Conservation (phyloP, 2,797 vertebrate genomes). For the Peromyscus melanophrys region DNA sequence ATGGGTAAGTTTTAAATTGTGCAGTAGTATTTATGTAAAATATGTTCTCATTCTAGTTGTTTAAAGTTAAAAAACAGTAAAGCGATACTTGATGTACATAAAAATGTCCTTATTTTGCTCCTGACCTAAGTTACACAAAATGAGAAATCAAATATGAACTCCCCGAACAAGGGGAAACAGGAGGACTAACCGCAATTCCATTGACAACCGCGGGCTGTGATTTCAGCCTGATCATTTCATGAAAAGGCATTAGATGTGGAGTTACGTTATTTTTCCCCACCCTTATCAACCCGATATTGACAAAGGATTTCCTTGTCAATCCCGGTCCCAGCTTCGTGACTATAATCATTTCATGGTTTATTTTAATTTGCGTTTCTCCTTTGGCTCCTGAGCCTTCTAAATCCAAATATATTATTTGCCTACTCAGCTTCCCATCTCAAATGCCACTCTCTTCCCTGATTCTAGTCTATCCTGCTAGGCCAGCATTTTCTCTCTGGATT, state of each 20-base stretch:
- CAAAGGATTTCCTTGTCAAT: slow-evolving; percentile 90
- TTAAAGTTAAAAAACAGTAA: slow-evolving; percentile 63
- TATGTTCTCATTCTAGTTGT: slow-evolving; percentile 27
- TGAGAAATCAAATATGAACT: slow-evolving; percentile 36
- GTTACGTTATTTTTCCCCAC: slow-evolving; percentile 85
- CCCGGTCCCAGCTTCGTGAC: slow-evolving; percentile 89
- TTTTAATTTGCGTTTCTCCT: neutral
- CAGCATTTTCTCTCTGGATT: neutral
- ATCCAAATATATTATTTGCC: neutral
- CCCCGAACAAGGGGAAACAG: neutral
- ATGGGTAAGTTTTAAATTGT: slow-evolving; percentile 72
- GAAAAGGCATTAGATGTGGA: neutral
- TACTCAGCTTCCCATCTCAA: neutral
- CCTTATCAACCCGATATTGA: slow-evolving; percentile 89
- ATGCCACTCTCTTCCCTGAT: neutral
- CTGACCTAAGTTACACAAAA: slow-evolving; percentile 49
- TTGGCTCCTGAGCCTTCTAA: neutral
- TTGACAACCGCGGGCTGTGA: neutral
- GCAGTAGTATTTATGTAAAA: slow-evolving; percentile 71
- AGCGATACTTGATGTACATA: neutral
- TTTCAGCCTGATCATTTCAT: slow-evolving; percentile 4
- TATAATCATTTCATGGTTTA: slow-evolving; percentile 88
- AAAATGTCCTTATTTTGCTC: slow-evolving; percentile 68
- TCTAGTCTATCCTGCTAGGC: neutral
- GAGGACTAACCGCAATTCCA: slow-evolving; percentile 41